Base-by-base conservation (phyloP, 1,140 invertebrate species). In the Trachymyrmex cornetzi region DNA sequence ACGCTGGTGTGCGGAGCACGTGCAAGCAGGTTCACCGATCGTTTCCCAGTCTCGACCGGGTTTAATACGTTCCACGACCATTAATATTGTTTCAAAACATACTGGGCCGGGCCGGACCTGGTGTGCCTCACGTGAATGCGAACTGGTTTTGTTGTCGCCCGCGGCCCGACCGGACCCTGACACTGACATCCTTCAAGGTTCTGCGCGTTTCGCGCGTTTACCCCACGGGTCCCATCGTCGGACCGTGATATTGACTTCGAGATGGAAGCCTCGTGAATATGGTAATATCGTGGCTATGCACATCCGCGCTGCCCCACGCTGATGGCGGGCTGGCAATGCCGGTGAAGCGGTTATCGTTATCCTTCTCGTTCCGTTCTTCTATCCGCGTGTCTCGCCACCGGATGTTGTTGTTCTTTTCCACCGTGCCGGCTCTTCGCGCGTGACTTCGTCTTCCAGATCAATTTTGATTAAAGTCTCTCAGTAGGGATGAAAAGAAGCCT, bases 161-260 rank as follows among this genome's bases (percentile, higher is more conserved):
- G 66, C 77, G 87, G 89, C 61, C 72, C 90, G 89, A 72, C 72
- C 69, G 88, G 92, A 86, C 92, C 93, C 88, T 94, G 93, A 94
- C 93, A 94, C 91, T 94, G 93, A 92, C 92, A 93, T 92, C 89
- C 89, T 90, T 91, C 93, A 94, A 95, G 94, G 94, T 91, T 90
- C 44, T 38, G 24, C 22, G 38, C 55, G 53, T 74, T 38, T 38
- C 74, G 74, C 74, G 34, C 74, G 34, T 63, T 77, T 77, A 57
- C 61, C 61, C 16, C 71, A 53, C 69, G 69, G 86, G 64, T 79
- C 64, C 66, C 89, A 74, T 87, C 86, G 88, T 86, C 87, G 86
- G 90, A 87, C 93, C 93, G 90, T 94, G 93, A 94, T 93, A 94
- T 94, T 94, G 93, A 90, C 93, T 93, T 87, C 89, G 87, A 89